These are phyloP conservation scores for Ypsolopha scabrella DNA, from an alignment of 2,888 invertebrate species.

Conservation along the genomic window DNA sequence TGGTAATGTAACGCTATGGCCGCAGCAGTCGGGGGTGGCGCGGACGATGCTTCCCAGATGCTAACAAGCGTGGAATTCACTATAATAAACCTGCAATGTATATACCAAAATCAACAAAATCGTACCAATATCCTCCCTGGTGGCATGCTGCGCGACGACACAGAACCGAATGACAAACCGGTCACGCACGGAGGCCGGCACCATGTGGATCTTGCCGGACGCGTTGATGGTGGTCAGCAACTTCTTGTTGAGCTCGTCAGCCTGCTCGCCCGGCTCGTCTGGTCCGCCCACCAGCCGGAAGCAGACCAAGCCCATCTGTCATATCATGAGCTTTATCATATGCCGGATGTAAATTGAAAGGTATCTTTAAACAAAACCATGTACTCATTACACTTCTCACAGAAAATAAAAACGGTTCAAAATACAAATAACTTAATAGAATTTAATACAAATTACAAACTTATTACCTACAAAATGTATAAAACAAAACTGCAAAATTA, in stretches of 20 bases:
- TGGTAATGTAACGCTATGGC: no score
- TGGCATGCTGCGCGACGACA: constrained; percentile 91
- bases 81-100: no score
- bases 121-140: constrained; percentile 82
- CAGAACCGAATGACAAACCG: constrained; percentile 95
- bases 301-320: constrained; percentile 89
- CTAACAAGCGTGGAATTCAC: no score
- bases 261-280: constrained; percentile 43
- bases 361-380: not conserved
- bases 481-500: no score
- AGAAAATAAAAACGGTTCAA: no score
- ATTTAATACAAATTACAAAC: no score
- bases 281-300: constrained; percentile 83
- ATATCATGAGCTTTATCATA: constrained; percentile 7
- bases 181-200: constrained; percentile 91
- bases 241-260: constrained; percentile 86
- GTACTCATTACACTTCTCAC: no score
- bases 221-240: constrained; percentile 93
- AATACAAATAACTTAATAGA: no score
- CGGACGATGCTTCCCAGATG: no score
- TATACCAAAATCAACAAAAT: not conserved
- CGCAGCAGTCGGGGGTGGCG: no score
- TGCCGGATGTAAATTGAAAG: not conserved
- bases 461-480: no score
- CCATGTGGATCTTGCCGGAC: constrained; percentile 97